Conservation (phyloP, 2,888 invertebrate genomes). For the Ectropis crepuscularia region DNA sequence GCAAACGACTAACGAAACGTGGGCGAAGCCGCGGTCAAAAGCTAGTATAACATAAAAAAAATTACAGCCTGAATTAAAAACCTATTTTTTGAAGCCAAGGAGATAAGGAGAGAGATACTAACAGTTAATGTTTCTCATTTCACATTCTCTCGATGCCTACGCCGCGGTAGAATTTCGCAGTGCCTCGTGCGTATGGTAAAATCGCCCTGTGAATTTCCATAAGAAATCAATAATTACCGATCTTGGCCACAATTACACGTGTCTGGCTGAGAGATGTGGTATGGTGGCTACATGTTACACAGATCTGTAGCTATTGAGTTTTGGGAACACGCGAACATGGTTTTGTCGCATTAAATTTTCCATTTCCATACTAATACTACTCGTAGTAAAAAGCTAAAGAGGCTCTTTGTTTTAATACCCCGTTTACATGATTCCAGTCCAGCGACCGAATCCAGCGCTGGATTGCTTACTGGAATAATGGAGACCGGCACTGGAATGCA, state of each 20-base stretch:
- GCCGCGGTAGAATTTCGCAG: neutral
- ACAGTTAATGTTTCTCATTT: neutral
- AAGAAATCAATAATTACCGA: slow-evolving; percentile 63
- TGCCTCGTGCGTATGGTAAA: slow-evolving; percentile 7
- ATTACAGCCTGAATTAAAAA: too few species aligned
- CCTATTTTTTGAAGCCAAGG: too few species aligned
- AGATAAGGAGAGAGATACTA: neutral
- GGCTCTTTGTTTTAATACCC: too few species aligned
- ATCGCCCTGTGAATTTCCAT: slow-evolving; percentile 48
- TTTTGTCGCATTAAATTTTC: neutral
- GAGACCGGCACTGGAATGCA: too few species aligned
- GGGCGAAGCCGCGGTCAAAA: too few species aligned
- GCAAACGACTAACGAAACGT: too few species aligned
- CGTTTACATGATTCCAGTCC: too few species aligned
- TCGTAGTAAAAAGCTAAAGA: too few species aligned
- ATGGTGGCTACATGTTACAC: slow-evolving; percentile 13
- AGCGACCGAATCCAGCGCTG: too few species aligned
- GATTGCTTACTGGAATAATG: too few species aligned
- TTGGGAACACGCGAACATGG: neutral
- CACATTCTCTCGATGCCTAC: neutral
- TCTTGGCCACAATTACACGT: slow-evolving; percentile 57
- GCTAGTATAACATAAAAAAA: too few species aligned
- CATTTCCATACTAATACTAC: too few species aligned
- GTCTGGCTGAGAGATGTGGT: slow-evolving; percentile 24
- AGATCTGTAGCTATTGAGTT: slow-evolving; percentile 14